A percentile compares a stretch with the other conserved stretches of the same genome.
Conservation (phyloP, 2,797 vertebrate species). For the Dryobates pubescens region DNA sequence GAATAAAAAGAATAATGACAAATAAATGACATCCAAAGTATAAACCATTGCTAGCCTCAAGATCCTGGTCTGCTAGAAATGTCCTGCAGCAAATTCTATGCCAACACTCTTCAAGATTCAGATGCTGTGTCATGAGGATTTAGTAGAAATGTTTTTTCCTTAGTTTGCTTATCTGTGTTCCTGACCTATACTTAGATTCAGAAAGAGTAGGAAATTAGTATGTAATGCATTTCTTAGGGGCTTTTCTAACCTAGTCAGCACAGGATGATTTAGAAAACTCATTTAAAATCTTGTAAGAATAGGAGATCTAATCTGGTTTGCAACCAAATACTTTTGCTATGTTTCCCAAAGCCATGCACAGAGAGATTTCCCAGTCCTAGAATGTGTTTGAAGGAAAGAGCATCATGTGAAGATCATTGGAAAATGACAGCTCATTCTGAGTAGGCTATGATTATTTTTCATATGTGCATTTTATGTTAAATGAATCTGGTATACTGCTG, state of each 20-base stretch:
- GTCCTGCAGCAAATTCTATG: slow-evolving; percentile 11
- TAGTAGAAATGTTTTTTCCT: neutral
- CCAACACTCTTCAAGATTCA: neutral
- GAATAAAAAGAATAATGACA: slow-evolving; percentile 53
- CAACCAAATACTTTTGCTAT: neutral
- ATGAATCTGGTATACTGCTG: slow-evolving; percentile 33
- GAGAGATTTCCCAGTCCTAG: neutral
- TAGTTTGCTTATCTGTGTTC: neutral
- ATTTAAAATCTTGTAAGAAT: neutral
- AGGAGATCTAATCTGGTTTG: slow-evolving; percentile 20
- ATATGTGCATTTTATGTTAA: slow-evolving; percentile 44
- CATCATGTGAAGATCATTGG: neutral
- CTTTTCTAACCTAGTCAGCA: neutral
- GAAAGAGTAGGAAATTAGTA: neutral
- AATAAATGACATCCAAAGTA: slow-evolving; percentile 25
- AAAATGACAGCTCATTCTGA: slow-evolving; percentile 20
- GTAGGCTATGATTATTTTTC: neutral
- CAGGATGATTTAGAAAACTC: neutral
- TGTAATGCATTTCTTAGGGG: neutral
- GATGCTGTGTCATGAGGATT: neutral
- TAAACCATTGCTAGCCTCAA: slow-evolving; percentile 30
- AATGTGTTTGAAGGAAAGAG: neutral
- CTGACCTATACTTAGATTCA: neutral
- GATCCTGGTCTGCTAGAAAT: neutral
- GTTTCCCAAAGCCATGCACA: neutral